These are phyloP conservation scores for Bubo bubo DNA, from an alignment of 2,113 vertebrate genomes.

Conservation along the genomic window DNA sequence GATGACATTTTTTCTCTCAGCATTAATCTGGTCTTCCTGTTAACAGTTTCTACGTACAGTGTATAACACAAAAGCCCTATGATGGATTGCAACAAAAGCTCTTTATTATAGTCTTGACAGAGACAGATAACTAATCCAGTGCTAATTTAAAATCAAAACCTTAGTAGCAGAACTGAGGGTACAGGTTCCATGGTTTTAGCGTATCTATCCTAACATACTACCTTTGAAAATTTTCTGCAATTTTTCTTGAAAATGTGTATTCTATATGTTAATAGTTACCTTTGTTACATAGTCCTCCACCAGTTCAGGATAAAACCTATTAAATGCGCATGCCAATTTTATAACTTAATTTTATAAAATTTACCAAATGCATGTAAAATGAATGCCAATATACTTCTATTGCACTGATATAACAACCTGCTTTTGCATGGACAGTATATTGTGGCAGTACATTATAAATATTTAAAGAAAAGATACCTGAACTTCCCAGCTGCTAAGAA, in stretches of 20 bases:
- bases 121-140: constrained; percentile 39
- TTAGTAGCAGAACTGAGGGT: constrained; percentile 8
- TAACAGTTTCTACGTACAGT: constrained; percentile 18
- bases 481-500: neutral
- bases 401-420: accelerated
- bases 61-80: constrained; percentile 48
- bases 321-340: neutral
- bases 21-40: constrained; percentile 38
- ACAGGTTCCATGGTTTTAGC: neutral
- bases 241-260: neutral
- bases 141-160: constrained; percentile 50
- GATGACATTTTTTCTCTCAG: constrained; percentile 36
- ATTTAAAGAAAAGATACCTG: neutral
- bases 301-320: neutral
- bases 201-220: neutral
- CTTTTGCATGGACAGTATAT: neutral
- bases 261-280: neutral
- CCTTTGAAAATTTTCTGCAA: neutral
- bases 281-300: neutral
- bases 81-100: constrained; percentile 60
- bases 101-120: constrained; percentile 59
- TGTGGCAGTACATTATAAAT: neutral
- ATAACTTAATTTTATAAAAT: neutral
- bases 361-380: neutral
- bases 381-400: neutral